Evolutionary conservation across 2,888 invertebrate genomes (phyloP).

Genomic region (Eupithecia inturbata): DNA sequence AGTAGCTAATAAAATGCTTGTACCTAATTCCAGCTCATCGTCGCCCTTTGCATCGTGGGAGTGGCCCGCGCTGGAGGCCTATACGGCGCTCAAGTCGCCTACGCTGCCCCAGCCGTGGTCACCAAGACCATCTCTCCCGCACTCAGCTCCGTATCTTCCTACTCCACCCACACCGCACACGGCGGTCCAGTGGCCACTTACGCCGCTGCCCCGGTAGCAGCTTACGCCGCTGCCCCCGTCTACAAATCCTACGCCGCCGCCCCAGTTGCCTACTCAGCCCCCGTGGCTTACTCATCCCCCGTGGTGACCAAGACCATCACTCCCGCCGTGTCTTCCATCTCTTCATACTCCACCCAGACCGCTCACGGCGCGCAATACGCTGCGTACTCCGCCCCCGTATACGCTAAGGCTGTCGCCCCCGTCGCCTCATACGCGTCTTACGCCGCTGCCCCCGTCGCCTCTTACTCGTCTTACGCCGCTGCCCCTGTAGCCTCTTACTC

Average conservation of each 20-base stretch:
- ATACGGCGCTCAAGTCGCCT: slow-evolving; percentile 75
- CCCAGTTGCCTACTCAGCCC: slow-evolving; percentile 83
- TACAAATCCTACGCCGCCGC: slow-evolving; percentile 79
- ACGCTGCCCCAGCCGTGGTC: slow-evolving; percentile 66
- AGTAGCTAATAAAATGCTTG: background rate
- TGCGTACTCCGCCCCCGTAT: slow-evolving; percentile 52
- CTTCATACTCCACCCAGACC: slow-evolving; percentile 55
- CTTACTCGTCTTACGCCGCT: slow-evolving; percentile 52
- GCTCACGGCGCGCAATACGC: slow-evolving; percentile 47
- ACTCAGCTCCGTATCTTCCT: slow-evolving; percentile 62
- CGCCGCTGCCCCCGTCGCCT: slow-evolving; percentile 48
- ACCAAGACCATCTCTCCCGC: slow-evolving; percentile 58
- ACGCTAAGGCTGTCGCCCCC: slow-evolving; percentile 52
- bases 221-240: slow-evolving; percentile 72
- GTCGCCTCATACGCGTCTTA: slow-evolving; percentile 50
- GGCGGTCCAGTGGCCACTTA: slow-evolving; percentile 58
- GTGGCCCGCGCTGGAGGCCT: slow-evolving; percentile 84
- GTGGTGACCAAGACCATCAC: slow-evolving; percentile 57
- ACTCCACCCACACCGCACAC: slow-evolving; percentile 62
- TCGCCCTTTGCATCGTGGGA: slow-evolving; percentile 85
- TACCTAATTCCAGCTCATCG: slow-evolving; percentile 72
- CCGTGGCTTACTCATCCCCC: slow-evolving; percentile 79
- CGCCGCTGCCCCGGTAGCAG: slow-evolving; percentile 50
- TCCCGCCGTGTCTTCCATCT: slow-evolving; percentile 50
- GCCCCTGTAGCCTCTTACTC: slow-evolving; percentile 54